phyloP scores from a whole-genome alignment of 2,113 vertebrate genomes.

The Tretioscincus oriximinensis region DNA sequence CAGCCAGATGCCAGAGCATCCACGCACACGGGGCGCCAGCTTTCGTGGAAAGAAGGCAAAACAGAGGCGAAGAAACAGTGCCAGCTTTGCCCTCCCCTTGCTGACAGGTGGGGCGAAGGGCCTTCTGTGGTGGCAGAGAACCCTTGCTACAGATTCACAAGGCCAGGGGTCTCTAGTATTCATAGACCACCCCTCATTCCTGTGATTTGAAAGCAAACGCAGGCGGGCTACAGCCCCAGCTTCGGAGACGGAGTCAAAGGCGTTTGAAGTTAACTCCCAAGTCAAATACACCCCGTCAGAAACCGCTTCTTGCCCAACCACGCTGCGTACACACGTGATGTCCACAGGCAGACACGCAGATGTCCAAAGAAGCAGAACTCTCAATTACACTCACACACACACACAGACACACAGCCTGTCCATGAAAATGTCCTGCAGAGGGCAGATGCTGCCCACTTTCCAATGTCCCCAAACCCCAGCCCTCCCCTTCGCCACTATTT shows the following conservation, averaged over 20 bases:
- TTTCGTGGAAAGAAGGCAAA: not conserved
- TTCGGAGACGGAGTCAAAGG: not conserved
- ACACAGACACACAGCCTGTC: constrained; percentile 35
- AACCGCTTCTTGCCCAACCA: constrained; percentile 26
- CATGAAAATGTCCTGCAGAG: constrained; percentile 78
- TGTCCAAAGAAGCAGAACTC: constrained; percentile 33
- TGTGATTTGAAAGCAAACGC: not conserved
- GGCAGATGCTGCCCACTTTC: constrained; percentile 76
- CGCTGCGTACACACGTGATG: constrained; percentile 12
- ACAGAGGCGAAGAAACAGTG: not conserved
- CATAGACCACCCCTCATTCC: not conserved
- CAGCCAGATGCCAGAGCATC: not conserved
- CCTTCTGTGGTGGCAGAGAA: not conserved
- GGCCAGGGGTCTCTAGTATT: not conserved
- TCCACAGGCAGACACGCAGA: not conserved
- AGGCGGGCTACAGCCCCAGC: not conserved
- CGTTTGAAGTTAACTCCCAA: not conserved
- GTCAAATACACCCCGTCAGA: not conserved
- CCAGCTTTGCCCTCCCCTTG: not conserved
- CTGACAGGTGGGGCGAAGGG: constrained; percentile 42
- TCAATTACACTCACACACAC: constrained; percentile 2
- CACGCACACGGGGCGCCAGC: not conserved
- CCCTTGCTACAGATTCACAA: not conserved
- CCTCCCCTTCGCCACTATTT: not conserved
- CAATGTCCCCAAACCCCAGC: not conserved